Percentiles rank a stretch among this genome's conserved stretches.
Conservation (phyloP, 2,888 invertebrate species). For the Lochmaea capreae region DNA sequence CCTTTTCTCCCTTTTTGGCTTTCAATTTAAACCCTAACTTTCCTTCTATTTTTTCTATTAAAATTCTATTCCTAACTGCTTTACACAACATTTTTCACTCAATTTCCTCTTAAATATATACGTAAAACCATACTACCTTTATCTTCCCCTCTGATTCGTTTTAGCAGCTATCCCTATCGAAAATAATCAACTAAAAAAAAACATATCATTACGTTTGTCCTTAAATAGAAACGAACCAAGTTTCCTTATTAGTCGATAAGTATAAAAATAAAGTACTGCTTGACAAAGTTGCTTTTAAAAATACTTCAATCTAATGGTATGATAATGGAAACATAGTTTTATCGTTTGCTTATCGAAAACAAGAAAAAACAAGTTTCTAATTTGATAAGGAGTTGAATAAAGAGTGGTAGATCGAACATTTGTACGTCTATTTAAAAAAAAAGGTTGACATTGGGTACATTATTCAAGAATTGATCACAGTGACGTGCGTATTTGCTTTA, state of each 20-base stretch:
- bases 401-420: constrained; percentile 41
- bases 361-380: constrained; percentile 10
- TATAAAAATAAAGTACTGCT: constrained; percentile 45
- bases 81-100: too few species aligned
- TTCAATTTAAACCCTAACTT: too few species aligned
- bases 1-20: too few species aligned
- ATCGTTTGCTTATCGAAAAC: constrained; percentile 16
- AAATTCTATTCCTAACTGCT: too few species aligned
- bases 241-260: constrained; percentile 50
- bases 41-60: too few species aligned
- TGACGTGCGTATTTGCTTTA: neutral
- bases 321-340: constrained; percentile 18
- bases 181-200: neutral
- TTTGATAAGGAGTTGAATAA: constrained; percentile 23
- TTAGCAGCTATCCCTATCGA: neutral
- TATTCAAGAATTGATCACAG: constrained; percentile 8
- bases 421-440: constrained; percentile 41
- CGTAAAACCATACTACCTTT: neutral
- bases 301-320: constrained; percentile 13
- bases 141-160: neutral
- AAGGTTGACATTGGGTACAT: constrained; percentile 15
- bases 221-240: constrained; percentile 44
- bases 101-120: too few species aligned
- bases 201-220: constrained; percentile 36
- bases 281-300: constrained; percentile 19